Base-by-base conservation (phyloP, 2,797 vertebrate genomes). In the Erpetoichthys calabaricus region DNA sequence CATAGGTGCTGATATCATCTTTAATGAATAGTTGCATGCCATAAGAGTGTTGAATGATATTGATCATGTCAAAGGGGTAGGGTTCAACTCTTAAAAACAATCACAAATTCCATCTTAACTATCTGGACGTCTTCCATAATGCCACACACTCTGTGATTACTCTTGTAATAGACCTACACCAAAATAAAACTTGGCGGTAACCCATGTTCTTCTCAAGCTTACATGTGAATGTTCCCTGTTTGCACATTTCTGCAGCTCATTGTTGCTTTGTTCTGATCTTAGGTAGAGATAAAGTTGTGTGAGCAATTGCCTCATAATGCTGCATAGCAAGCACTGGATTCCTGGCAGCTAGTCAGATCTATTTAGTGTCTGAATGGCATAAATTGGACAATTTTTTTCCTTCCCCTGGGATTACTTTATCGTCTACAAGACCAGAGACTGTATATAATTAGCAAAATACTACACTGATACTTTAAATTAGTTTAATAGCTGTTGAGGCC, bases 1-100 rank as follows among this genome's bases (percentile, higher is more conserved):
- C 8, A 50, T 45, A 44, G 43, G 5, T 1, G 43, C 25, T 45
- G 84, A 87, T 86, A 83, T 64, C 66, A 85, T 85, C 83, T 86
- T 79, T 86, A 88, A 87, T 86, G 84, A 86, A 84, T 80, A 79
- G 77, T 72, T 82, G 70, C 79, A 78, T 74, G 80, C 80, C 75
- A 74, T 63, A 71, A 78, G 70, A 80, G 79, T 67, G 72, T 67
- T 69, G 67, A 73, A 69, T 69, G 84, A 87, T 88, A 84, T 70
- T 56, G 68, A 87, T 89, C 84, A 64, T 72, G 70, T 78, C 70
- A 74, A 76, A 70, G 74, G 66, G 72, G 65, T 68, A 71, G 72
- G 74, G 75, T 82, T 85, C 74, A 80, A 76, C 71, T 85, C 79
- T 86, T 75, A 73, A 74, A 79, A 79, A 74, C 74, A 83, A 89